Percentiles rank a stretch among this genome's conserved stretches.
Evolutionary conservation across 2,113 vertebrate genomes (phyloP).

Genomic region (Stictonetta naevosa): DNA sequence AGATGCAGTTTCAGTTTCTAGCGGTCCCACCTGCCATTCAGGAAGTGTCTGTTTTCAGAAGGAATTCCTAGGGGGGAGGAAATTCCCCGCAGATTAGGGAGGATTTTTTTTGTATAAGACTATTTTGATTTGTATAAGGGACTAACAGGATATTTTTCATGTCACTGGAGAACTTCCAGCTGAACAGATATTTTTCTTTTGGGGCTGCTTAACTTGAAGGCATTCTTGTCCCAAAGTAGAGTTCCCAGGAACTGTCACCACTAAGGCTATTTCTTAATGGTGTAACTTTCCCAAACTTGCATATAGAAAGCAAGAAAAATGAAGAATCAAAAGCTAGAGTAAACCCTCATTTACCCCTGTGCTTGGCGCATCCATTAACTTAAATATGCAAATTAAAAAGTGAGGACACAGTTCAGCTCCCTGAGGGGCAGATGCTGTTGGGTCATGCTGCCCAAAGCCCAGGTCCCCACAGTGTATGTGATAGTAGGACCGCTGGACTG

Average conservation of each 20-base stretch:
- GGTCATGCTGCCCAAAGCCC: neutral
- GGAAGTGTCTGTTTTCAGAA: conserved; percentile 55
- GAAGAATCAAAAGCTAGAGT: neutral
- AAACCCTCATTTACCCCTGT: neutral
- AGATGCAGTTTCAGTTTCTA: neutral
- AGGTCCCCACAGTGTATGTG: accelerated
- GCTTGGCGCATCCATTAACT: neutral
- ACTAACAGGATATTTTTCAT: conserved; percentile 41
- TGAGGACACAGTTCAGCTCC: neutral
- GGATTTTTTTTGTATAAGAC: conserved; percentile 7
- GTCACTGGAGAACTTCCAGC: conserved; percentile 15
- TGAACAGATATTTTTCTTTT: neutral
- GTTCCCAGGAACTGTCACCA: neutral
- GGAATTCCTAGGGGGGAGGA: conserved; percentile 31
- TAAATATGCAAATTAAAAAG: neutral
- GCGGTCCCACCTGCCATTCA: conserved; percentile 31
- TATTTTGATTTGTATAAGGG: conserved; percentile 53
- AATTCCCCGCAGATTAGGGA: conserved; percentile 38
- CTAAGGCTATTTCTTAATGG: neutral
- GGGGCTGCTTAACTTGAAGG: neutral
- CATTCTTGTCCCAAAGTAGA: neutral
- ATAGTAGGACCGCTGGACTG: neutral
- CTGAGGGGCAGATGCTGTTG: neutral
- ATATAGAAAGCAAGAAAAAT: neutral
- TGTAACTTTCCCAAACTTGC: neutral